Evolutionary conservation across 2,888 invertebrate genomes (phyloP), one percentile per base, ranked within the genome.

Genomic region (Synanthedon vespiformis): DNA sequence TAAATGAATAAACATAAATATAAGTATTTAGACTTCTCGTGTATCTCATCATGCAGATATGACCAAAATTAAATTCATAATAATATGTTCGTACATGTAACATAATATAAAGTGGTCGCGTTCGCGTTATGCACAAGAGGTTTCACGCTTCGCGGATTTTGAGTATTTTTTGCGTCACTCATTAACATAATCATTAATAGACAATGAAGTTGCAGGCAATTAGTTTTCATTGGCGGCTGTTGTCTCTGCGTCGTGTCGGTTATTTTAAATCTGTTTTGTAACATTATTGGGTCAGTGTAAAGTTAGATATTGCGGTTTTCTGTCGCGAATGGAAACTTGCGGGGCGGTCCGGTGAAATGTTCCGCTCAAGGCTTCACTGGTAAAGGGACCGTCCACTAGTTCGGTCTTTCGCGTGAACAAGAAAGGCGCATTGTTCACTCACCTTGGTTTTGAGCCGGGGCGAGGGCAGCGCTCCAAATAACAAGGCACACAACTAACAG

Each of bases 401-500:
- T 44, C 44, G 14, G 44, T 58, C 59, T 67, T 67, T 63, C 63
- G 61, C 64, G 61, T 56, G 56, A 58, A 54, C 57, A 57, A 58
- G 57, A 56, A 60, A 62, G 61, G 61, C 63, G 68, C 76, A 78
- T 80, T 81, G 79, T 78, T 76, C 62, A 80, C 85, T 86, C 72
- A 86, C 85, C 85, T 86, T 86, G 84, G 65, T 78, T 71, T 59
- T 70, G 61, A 69, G 75, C 78, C 75, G 79, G 77, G 63, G 67
- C 73, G 71, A 79, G 71, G 67, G 70, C 71, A 74, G 68, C 75
- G 77, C 81, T 80, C 85, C 83, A 86, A 72, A 84, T 74, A 73
- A 83, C 70, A 72, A 80, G 66, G 63, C 70, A 71, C 65, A 77
- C 64, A 72, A 77, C 74, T 34, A 34, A 34, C 68, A 82, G 65